Evolutionary conservation across 2,113 vertebrate species (phyloP).

Genomic region (Chroicocephalus ridibundus): DNA sequence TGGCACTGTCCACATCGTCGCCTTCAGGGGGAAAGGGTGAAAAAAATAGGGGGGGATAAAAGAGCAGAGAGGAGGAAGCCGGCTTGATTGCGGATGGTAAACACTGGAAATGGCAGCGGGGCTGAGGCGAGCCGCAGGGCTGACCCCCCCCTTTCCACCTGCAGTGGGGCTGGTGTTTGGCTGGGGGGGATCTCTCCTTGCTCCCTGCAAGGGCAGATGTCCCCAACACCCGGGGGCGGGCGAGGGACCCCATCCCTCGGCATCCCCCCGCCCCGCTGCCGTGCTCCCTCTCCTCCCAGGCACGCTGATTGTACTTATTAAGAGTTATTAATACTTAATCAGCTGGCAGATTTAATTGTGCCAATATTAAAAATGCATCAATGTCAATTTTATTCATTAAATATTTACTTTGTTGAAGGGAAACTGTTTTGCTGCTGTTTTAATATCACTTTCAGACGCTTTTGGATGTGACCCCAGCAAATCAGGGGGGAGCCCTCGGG

Average conservation of each 20-base stretch:
- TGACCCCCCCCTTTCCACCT: not conserved
- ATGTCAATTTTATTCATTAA: conserved; percentile 76
- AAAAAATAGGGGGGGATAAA: not conserved
- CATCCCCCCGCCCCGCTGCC: not conserved
- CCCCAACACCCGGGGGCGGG: accelerated
- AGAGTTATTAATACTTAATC: conserved; percentile 75
- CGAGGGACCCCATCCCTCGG: not conserved
- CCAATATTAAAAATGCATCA: conserved; percentile 76
- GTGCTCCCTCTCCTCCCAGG: conserved; percentile 34
- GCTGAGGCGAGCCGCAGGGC: not conserved
- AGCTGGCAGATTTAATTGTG: conserved; percentile 71
- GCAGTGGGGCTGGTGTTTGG: not conserved
- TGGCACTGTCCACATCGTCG: not conserved
- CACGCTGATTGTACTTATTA: conserved; percentile 70
- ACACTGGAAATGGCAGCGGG: conserved; percentile 35
- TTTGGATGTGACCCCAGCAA: conserved; percentile 55
- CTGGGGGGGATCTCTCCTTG: not conserved
- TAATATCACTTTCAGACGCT: conserved; percentile 59
- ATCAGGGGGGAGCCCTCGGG: not conserved
- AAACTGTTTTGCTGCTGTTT: conserved; percentile 73
- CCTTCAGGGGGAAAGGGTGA: not conserved
- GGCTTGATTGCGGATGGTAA: conserved; percentile 18
- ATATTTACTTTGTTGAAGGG: conserved; percentile 72
- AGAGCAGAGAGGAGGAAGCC: not conserved
- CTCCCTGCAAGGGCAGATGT: not conserved